Base-by-base conservation (phyloP, 2,888 invertebrate genomes). In the Spialia ferax region DNA sequence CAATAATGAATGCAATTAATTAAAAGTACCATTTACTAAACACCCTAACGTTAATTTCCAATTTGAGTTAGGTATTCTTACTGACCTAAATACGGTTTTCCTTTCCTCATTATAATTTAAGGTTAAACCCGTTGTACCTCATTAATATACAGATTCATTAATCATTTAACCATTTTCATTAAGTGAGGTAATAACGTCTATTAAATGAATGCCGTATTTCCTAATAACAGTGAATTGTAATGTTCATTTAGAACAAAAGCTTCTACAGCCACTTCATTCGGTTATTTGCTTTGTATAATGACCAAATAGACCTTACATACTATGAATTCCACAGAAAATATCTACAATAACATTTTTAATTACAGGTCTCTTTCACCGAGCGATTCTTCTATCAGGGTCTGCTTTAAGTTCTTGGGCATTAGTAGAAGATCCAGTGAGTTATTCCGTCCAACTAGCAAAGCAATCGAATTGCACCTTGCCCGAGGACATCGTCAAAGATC, bases 351-450 rank as follows among this genome's bases (percentile, higher is more conserved):
- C n/a, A n/a, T n/a, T 10, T 22, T 23, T 1, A 20, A 20, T 95
- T 81, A 72, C 94, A 95, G 98, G 98, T 70, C 94, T 98, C 7
- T 98, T 98, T 84, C 98, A 98, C 79, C 95, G 98, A 42, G 97
- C 97, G 11, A 97, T 98, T 68, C 95, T 98, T 20, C 94, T 98
- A 76, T 98, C 98, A 0, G 98, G 98, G 5, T 98, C 98, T 62
- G 97, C 98, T 0, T 90, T 97, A 57, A 97, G 97, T 61, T 97
- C 97, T 0, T 98, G 98, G 98, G 98, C 98, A 0, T 92, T 97
- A 70, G 97, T 98, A 6, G 97, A 98, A 84, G 97, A 97, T 87
- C 98, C 97, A 0, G 97, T 96, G 55, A 95, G 96, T 79, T 98
- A 96, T 89, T 97, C 97, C 79, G 95, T 97, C 76, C 97, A 97